Base-by-base conservation (phyloP, 2,797 vertebrate genomes). In the Poeciliopsis turneri region DNA sequence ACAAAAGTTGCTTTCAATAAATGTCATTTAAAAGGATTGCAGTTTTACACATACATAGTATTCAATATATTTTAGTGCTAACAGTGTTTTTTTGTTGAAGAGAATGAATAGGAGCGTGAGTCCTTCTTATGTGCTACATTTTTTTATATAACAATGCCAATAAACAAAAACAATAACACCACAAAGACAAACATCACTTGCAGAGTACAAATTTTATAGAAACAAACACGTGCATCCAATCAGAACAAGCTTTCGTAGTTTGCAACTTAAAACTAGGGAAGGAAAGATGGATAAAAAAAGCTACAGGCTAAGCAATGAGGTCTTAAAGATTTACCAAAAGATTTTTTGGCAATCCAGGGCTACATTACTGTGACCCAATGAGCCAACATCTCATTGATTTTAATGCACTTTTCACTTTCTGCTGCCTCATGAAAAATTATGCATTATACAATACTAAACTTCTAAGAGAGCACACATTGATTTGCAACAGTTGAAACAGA, bases 161-260 rank as follows among this genome's bases (percentile, higher is more conserved):
- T 18, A 11, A 45, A 59, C 33, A 53, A 74, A 59, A 28, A 57
- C 13, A 9, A 45, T 75, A 7, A 75, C 51, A 53, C 25, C 11
- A 76, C 28, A 49, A 39, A 36, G 43, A 76, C 43, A 66, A 47
- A 68, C 45, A 68, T 51, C 16, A 10, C 30, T 30, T 30, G 30
- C 30, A 30, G 3, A 28, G 72, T 59, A 59, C 25, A 75, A 43
- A 59, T 59, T 59, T 74, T 7, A 59, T 75, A 33, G 25, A 61
- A 46, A 46, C n/a, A 13, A 57, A 43, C 25, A 36, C 36, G 36
- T 25, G 51, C 36, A 49, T 61, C 18, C n/a, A 59, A n/a, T 74
- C 73, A 59, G 73, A 18, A 74, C 46, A 13, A 41, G 30, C 7
- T 45, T 75, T 75, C 51, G 9, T 51, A 74, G 53, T 59, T 18